Evolutionary conservation across 2,797 vertebrate species (phyloP).

Genomic region (Setipinna tenuifilis): DNA sequence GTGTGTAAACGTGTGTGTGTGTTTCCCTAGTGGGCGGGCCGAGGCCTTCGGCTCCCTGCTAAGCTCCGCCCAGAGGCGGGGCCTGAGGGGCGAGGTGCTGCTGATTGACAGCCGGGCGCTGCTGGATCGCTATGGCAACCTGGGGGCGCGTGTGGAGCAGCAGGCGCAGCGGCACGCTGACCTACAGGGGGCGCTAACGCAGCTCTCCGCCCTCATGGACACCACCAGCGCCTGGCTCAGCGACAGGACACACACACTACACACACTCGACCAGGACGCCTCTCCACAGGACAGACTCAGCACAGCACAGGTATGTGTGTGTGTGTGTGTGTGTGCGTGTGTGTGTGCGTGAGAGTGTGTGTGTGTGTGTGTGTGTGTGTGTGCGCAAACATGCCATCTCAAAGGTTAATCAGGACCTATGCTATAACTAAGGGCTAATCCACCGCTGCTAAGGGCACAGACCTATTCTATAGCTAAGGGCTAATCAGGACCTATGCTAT

Average conservation of each 20-base stretch:
- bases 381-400: background rate
- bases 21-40: conserved; percentile 71
- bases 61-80: conserved; percentile 74
- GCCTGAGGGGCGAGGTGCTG: conserved; percentile 74
- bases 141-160: conserved; percentile 68
- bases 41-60: conserved; percentile 74
- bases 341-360: no score
- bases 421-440: no score
- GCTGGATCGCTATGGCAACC: conserved; percentile 74
- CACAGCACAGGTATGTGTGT: conserved; percentile 75
- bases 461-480: no score
- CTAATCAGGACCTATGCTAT: no score
- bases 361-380: no score
- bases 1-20: conserved; percentile 29
- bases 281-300: conserved; percentile 68
- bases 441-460: no score
- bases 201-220: conserved; percentile 68
- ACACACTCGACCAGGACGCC: conserved; percentile 56
- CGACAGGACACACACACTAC: conserved; percentile 71
- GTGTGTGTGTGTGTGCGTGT: no score
- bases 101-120: conserved; percentile 75
- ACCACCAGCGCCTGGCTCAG: conserved; percentile 75
- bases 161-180: conserved; percentile 57
- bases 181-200: conserved; percentile 60
- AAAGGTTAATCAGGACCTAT: no score